Percentiles rank a stretch among this genome's conserved stretches.
Conservation (phyloP, 2,113 vertebrate genomes). For the Embiotoca jacksoni region DNA sequence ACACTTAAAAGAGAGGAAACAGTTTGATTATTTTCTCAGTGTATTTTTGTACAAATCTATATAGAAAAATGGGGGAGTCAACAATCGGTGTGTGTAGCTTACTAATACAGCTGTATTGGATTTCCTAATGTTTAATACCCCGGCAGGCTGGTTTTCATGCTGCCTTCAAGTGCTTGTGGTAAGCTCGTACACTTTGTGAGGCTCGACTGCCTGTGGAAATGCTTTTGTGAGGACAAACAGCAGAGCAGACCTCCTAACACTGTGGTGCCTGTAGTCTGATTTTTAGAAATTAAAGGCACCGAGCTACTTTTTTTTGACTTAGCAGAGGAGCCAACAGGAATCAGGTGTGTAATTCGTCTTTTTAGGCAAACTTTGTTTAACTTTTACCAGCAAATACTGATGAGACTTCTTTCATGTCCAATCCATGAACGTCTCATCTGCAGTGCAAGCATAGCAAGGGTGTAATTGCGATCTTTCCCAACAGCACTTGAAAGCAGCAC, state of each 20-base stretch:
- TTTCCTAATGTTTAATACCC: slow-evolving; percentile 94
- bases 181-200: slow-evolving; percentile 51
- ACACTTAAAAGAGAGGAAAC: slow-evolving; percentile 98
- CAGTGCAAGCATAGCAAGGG: slow-evolving; percentile 17
- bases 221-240: slow-evolving; percentile 47
- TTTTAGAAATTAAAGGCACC: slow-evolving; percentile 52
- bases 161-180: slow-evolving; percentile 78
- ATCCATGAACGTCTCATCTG: slow-evolving; percentile 26
- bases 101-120: slow-evolving; percentile 94
- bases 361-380: slow-evolving; percentile 18
- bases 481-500: slow-evolving; percentile 81
- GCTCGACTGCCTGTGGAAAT: slow-evolving; percentile 37
- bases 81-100: slow-evolving; percentile 93
- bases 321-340: slow-evolving; percentile 22
- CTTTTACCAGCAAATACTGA: slow-evolving; percentile 63
- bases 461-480: slow-evolving; percentile 37
- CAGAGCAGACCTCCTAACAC: slow-evolving; percentile 52
- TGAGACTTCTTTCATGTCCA: slow-evolving; percentile 39
- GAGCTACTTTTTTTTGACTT: slow-evolving; percentile 28
- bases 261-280: slow-evolving; percentile 60
- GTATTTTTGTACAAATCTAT: slow-evolving; percentile 99
- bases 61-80: slow-evolving; percentile 96
- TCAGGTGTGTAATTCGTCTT: slow-evolving; percentile 40
- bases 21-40: slow-evolving; percentile 99
- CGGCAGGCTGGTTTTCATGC: slow-evolving; percentile 91